phyloP scores from a whole-genome alignment of 2,113 vertebrate genomes.

The Boulengeromyrus knoepffleri region DNA sequence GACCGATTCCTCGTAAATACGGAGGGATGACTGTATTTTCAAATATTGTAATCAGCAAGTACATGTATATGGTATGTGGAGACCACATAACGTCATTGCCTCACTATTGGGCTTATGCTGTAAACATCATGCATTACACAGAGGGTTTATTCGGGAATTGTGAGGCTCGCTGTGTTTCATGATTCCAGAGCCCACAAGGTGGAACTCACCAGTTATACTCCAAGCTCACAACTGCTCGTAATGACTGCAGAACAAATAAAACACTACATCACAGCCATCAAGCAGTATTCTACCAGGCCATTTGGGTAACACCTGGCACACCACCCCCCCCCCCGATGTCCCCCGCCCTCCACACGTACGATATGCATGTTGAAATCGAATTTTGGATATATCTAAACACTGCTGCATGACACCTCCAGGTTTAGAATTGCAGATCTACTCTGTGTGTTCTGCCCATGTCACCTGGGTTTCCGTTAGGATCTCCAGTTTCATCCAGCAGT shows the following conservation, averaged over 20 bases:
- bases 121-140: background rate
- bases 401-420: background rate
- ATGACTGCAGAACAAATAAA: background rate
- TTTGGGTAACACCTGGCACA: background rate
- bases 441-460: background rate
- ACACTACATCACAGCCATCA: background rate
- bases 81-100: background rate
- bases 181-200: background rate
- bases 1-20: background rate
- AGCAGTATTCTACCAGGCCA: background rate
- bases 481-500: background rate
- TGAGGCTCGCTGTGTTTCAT: background rate
- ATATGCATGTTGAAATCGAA: background rate
- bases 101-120: background rate
- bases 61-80: background rate
- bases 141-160: background rate
- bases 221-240: background rate
- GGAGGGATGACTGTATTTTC: background rate
- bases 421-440: background rate
- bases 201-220: background rate
- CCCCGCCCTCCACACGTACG: background rate
- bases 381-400: background rate
- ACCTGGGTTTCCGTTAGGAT: background rate
- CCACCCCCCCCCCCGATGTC: too few relatives aligned
- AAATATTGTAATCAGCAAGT: background rate